A percentile compares a stretch with the other conserved stretches of the same genome.
These are phyloP conservation scores for Mercenaria mercenaria DNA, from an alignment of 1,140 invertebrate genomes.

Conservation along the genomic window DNA sequence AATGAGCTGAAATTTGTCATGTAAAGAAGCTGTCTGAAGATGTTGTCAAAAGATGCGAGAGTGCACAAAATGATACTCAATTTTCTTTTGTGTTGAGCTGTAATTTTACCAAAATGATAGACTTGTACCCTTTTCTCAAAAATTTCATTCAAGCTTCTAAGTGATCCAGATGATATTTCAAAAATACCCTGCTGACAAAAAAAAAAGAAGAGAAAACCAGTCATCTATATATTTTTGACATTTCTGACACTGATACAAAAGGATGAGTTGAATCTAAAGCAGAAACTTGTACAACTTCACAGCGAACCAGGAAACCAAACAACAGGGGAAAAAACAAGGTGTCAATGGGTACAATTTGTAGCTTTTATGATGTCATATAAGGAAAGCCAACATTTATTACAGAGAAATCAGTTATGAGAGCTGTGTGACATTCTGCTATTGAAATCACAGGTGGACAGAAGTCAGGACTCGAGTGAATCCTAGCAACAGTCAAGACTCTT, in stretches of 20 bases:
- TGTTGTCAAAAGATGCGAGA: not conserved
- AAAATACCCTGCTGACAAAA: not conserved
- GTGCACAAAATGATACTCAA: not conserved
- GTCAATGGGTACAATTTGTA: conserved; percentile 8
- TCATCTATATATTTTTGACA: conserved; percentile 17
- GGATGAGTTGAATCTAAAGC: not conserved
- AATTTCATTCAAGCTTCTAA: not conserved
- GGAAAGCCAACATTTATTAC: too few species aligned
- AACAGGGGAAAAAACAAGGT: not conserved
- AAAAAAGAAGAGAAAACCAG: not conserved
- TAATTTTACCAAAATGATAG: not conserved
- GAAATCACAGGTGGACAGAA: conserved; percentile 33
- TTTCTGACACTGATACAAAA: not conserved
- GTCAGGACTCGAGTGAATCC: not conserved
- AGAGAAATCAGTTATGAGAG: not conserved
- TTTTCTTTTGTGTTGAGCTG: not conserved
- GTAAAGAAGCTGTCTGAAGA: too few species aligned
- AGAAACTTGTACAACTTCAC: not conserved
- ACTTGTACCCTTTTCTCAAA: not conserved
- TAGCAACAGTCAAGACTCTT: conserved; percentile 11
- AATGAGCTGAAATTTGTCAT: conserved; percentile 2
- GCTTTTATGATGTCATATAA: not conserved
- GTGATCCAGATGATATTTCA: conserved; percentile 8
- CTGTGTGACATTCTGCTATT: not conserved
- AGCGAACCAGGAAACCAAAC: not conserved